Evolutionary conservation across 2,797 vertebrate species (phyloP), one percentile per base, ranked within the genome.

Genomic region (Microctenopoma lineatum): DNA sequence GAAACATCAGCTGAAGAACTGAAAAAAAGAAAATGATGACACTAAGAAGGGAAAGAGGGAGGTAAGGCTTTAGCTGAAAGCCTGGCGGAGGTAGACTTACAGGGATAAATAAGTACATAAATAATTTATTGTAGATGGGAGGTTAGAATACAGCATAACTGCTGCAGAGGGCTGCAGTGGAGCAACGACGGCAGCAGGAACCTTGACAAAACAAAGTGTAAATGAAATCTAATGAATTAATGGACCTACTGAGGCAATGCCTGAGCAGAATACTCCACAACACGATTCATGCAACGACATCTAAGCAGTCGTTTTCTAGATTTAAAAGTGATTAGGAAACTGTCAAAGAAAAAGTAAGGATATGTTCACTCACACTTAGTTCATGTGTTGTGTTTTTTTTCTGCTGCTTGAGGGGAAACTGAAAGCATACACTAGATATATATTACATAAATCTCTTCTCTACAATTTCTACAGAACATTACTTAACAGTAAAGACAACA

Each of bases 151-250:
- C 11, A 26, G 44, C 9, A n/a, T 36, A 26, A 5, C 16, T 10
- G 50, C 41, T 63, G 60, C 52, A 27, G 14, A n/a, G 57, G 36
- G 44, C 26, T 38, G 53, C 44, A 60, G 42, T 5, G 27, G 26
- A 32, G 7, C 52, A 48, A 70, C 78, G 61, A 42, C 18, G 41
- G 73, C 18, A 36, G 39, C 5, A 15, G 55, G 21, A 75, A 45
- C 66, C 64, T 52, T 72, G 48, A 79, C 45, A 67, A 67, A 61
- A 61, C 48, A 53, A 47, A 64, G 36, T 55, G 39, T 29, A 58
- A 26, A 75, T 44, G 63, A 46, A 67, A 59, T 48, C 27, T 73
- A 45, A 73, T 69, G 51, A 79, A 74, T 60, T 14, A 58, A 70
- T 63, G 21, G 64, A 39, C 45, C 34, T 53, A 15, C 34, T 10